phyloP scores from a whole-genome alignment of 2,113 vertebrate genomes.

The Eonycteris spelaea region DNA sequence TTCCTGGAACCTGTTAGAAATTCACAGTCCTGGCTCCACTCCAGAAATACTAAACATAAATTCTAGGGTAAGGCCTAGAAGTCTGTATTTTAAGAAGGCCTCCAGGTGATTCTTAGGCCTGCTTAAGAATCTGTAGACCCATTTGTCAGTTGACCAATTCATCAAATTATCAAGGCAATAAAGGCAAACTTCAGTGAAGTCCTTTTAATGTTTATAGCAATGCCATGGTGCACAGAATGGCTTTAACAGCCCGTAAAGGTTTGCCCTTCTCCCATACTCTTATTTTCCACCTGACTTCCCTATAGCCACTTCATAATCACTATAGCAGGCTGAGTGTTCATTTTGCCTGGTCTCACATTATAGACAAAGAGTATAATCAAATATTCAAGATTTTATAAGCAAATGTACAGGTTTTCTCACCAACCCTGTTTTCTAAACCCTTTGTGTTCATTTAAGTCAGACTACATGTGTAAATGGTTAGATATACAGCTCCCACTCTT shows the following conservation, averaged over 20 bases:
- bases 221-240: not conserved
- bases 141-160: not conserved
- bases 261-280: not conserved
- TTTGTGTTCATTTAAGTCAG: constrained; percentile 9
- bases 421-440: not conserved
- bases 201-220: not conserved
- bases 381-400: not conserved
- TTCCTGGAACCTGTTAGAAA: not conserved
- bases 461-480: not conserved
- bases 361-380: not conserved
- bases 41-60: not conserved
- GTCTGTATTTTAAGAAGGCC: not conserved
- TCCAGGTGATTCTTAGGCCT: not conserved
- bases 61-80: not conserved
- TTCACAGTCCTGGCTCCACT: not conserved
- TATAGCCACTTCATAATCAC: not conserved
- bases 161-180: not conserved
- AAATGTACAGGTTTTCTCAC: not conserved
- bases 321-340: not conserved
- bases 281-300: not conserved
- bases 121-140: not conserved
- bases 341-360: not conserved
- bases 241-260: not conserved
- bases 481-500: not conserved
- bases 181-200: not conserved